phyloP scores from a whole-genome alignment of 2,797 vertebrate genomes.

The Muscicapa striata region DNA sequence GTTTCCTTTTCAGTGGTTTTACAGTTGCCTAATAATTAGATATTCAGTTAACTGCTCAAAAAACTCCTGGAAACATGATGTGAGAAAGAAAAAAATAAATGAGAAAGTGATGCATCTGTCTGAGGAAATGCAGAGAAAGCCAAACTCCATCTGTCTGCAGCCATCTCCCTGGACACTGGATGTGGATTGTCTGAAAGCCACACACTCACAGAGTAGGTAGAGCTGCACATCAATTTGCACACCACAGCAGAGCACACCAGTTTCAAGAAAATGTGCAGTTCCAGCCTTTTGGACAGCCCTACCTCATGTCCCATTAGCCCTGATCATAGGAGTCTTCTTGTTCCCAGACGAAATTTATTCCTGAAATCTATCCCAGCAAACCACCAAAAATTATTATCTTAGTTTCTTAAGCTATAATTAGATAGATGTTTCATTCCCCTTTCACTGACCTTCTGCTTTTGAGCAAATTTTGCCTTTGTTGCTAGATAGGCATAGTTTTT shows the following conservation, averaged over 20 bases:
- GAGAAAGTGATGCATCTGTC: neutral
- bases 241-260: neutral
- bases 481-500: neutral
- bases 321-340: neutral
- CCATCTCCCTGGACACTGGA: neutral
- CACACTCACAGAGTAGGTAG: neutral
- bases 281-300: neutral
- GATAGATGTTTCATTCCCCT: neutral
- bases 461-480: neutral
- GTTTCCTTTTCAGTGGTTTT: constrained; percentile 11
- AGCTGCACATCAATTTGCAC: neutral
- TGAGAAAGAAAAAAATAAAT: neutral
- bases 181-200: neutral
- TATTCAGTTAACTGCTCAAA: neutral
- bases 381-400: neutral
- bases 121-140: neutral
- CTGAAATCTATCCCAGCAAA: neutral
- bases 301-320: neutral
- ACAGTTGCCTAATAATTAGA: constrained; percentile 4
- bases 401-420: neutral
- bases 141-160: neutral
- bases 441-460: neutral
- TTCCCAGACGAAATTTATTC: neutral
- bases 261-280: neutral
- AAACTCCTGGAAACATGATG: neutral